These are phyloP conservation scores for Drosophila mayri DNA, from an alignment of 1,140 invertebrate genomes.

Conservation along the genomic window DNA sequence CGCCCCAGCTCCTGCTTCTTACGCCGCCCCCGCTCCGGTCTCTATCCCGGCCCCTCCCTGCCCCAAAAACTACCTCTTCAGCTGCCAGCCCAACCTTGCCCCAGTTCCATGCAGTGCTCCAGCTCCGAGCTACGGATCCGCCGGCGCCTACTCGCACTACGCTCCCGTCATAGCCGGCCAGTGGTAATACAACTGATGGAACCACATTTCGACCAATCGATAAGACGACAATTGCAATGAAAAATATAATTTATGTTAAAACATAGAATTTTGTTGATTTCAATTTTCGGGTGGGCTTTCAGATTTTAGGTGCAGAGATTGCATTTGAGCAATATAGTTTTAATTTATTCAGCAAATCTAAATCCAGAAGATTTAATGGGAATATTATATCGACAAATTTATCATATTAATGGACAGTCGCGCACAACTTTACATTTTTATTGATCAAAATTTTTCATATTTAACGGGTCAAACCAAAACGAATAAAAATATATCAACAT, in stretches of 20 bases:
- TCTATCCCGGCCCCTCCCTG: conserved; percentile 70
- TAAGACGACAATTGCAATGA: conserved; percentile 3
- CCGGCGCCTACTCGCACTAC: conserved; percentile 74
- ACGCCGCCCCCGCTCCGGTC: conserved; percentile 42
- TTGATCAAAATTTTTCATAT: no score
- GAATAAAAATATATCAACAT: no score
- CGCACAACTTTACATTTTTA: no score
- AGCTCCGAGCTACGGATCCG: conserved; percentile 65
- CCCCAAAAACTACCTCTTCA: conserved; percentile 78
- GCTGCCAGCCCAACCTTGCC: conserved; percentile 74
- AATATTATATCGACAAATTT: no score
- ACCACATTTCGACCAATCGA: neutral
- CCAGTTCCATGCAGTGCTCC: conserved; percentile 75
- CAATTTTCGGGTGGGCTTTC: neutral
- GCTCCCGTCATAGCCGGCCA: conserved; percentile 67
- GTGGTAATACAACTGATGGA: conserved; percentile 34
- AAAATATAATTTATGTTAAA: conserved; percentile 41
- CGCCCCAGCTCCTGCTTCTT: conserved; percentile 41
- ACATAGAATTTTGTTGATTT: conserved; percentile 3
- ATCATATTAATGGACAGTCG: no score
- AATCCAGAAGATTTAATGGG: neutral
- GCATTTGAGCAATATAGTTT: neutral
- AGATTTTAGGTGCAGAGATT: neutral
- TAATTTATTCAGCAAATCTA: neutral
- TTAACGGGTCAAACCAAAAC: no score